These are phyloP conservation scores for Disparrhopalites patrizii DNA, from an alignment of 2,888 invertebrate genomes.

Conservation along the genomic window DNA sequence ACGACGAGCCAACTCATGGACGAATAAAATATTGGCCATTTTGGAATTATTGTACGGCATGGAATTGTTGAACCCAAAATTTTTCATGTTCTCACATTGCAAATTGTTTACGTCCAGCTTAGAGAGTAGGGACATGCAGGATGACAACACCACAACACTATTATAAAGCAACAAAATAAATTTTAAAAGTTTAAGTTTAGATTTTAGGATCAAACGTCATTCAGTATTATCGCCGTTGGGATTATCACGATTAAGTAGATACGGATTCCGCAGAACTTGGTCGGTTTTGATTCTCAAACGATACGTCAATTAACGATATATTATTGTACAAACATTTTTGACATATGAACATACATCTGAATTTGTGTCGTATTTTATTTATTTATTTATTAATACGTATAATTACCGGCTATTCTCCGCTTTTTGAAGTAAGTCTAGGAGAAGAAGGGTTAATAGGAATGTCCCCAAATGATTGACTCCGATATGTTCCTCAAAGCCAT, in stretches of 20 bases:
- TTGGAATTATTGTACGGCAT: neutral
- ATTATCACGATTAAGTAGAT: too few species aligned
- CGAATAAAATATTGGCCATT: neutral
- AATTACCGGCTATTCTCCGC: constrained; percentile 13
- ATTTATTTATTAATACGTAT: too few species aligned
- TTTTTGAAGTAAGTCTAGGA: constrained; percentile 23
- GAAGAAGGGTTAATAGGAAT: constrained; percentile 23
- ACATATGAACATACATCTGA: too few species aligned
- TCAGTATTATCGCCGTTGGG: too few species aligned
- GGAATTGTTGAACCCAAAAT: neutral
- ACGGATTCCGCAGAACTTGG: too few species aligned
- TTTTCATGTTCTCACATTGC: neutral
- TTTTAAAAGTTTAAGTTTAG: too few species aligned
- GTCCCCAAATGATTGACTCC: constrained; percentile 53
- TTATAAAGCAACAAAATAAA: too few species aligned
- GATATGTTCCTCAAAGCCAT: constrained; percentile 75
- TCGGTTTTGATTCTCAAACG: too few species aligned
- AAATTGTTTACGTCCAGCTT: neutral
- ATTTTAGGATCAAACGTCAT: too few species aligned
- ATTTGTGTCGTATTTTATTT: too few species aligned
- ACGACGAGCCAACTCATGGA: neutral
- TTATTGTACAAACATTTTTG: too few species aligned
- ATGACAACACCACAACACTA: neutral
- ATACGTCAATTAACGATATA: too few species aligned
- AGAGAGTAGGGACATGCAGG: neutral